A percentile compares a stretch with the other conserved stretches of the same genome.
Conservation (phyloP, 2,888 invertebrate species). For the Lepetodrilus schrolli region DNA sequence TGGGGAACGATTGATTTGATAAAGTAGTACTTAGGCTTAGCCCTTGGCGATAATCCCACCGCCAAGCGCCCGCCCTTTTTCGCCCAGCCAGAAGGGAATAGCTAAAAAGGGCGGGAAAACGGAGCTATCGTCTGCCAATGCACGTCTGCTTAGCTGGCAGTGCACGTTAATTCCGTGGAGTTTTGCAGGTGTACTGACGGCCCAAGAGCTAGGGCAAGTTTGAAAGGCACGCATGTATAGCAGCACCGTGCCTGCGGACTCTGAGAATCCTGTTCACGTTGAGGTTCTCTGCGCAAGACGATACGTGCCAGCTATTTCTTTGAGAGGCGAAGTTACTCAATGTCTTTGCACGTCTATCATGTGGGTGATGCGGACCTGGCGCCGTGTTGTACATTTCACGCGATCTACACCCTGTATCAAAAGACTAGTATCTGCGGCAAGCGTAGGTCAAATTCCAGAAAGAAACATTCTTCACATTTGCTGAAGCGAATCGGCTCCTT, state of each 20-base stretch:
- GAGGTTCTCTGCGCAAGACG: neutral
- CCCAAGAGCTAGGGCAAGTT: neutral
- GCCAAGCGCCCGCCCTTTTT: neutral
- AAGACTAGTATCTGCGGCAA: too few relatives aligned
- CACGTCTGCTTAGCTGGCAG: neutral
- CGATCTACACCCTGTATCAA: neutral
- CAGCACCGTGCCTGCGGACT: neutral
- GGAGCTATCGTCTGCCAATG: slow-evolving; percentile 8
- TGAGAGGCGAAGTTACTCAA: neutral
- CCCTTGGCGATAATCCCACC: slow-evolving; percentile 7
- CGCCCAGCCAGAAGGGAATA: slow-evolving; percentile 12
- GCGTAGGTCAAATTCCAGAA: too few relatives aligned
- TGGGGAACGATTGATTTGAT: too few relatives aligned
- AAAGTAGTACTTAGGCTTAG: neutral
- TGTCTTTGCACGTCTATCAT: neutral
- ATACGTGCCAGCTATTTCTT: neutral
- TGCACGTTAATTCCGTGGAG: slow-evolving; percentile 8
- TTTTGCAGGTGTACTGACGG: slow-evolving; percentile 12
- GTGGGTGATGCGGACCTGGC: neutral
- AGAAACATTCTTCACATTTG: too few relatives aligned
- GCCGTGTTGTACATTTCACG: neutral
- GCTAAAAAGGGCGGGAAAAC: slow-evolving; percentile 19
- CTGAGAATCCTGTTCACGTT: neutral
- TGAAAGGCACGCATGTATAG: neutral
- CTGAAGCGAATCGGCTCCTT: too few relatives aligned